A percentile compares a stretch with the other conserved stretches of the same genome.
Conservation (phyloP, 2,888 invertebrate genomes). For the Taphrorychus bicolor region DNA sequence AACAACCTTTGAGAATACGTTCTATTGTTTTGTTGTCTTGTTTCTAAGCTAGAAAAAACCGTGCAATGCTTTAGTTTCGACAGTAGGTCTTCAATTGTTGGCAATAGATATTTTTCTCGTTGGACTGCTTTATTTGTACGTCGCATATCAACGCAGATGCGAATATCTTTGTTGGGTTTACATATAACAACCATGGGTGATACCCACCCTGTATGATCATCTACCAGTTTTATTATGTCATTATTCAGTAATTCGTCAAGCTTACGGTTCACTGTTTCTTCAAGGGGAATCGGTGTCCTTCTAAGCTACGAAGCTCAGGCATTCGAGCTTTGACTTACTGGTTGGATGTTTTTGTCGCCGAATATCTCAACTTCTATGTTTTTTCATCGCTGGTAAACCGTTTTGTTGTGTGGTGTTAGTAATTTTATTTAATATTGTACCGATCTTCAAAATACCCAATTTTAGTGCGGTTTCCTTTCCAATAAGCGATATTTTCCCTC, state of each 20-base stretch:
- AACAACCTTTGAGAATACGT: background rate
- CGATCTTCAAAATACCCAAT: background rate
- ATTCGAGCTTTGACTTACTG: slow-evolving; percentile 20
- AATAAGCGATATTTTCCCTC: background rate
- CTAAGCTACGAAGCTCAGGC: too few relatives aligned
- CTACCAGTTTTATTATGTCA: slow-evolving; percentile 6
- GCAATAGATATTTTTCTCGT: slow-evolving; percentile 23
- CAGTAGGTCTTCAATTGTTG: slow-evolving; percentile 21
- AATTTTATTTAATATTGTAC: too few relatives aligned
- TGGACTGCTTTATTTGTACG: slow-evolving; percentile 14
- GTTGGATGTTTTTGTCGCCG: slow-evolving; percentile 13
- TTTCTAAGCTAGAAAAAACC: slow-evolving; percentile 24
- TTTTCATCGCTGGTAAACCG: too few relatives aligned
- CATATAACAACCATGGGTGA: slow-evolving; percentile 8
- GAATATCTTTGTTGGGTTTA: slow-evolving; percentile 13
- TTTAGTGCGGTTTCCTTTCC: background rate
- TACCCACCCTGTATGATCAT: slow-evolving; percentile 7
- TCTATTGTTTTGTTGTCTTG: slow-evolving; percentile 19
- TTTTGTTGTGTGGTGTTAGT: too few relatives aligned
- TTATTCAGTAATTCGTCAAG: slow-evolving; percentile 6
- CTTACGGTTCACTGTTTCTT: slow-evolving; percentile 9
- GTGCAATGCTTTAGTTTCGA: slow-evolving; percentile 13
- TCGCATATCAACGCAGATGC: slow-evolving; percentile 13
- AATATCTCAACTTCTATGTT: slow-evolving; percentile 13
- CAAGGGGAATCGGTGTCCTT: slow-evolving; percentile 11